phyloP scores from a whole-genome alignment of 2,888 invertebrate genomes.

The Pogonocherus hispidulus region DNA sequence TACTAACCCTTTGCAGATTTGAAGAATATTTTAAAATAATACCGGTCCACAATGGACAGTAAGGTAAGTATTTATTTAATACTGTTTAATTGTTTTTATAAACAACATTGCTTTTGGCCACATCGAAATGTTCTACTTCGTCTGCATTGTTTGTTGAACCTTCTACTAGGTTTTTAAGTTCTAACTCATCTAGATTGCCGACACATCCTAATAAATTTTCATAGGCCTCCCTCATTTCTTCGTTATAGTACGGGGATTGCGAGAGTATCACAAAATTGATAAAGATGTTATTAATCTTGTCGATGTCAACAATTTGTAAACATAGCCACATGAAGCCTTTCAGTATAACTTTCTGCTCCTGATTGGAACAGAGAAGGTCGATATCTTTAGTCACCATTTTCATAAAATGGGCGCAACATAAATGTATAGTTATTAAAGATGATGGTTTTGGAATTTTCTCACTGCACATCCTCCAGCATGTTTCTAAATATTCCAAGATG shows the following conservation, averaged over 20 bases:
- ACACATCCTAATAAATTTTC: too few species aligned
- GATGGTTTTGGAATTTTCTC: background rate
- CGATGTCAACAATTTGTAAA: too few species aligned
- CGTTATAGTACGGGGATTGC: too few species aligned
- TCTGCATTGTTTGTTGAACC: too few species aligned
- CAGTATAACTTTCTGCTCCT: background rate
- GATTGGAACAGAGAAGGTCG: background rate
- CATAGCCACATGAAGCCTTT: too few species aligned
- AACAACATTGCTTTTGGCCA: too few species aligned
- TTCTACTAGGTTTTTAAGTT: too few species aligned
- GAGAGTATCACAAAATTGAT: too few species aligned
- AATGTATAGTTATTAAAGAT: constrained; percentile 25
- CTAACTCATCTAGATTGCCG: too few species aligned
- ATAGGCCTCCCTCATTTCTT: too few species aligned
- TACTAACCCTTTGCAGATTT: background rate
- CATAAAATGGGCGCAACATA: constrained; percentile 34
- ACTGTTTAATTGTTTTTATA: background rate
- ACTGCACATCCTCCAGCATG: background rate
- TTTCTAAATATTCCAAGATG: constrained; percentile 30
- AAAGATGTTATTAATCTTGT: too few species aligned
- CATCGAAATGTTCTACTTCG: too few species aligned
- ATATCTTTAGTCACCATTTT: constrained; percentile 35
- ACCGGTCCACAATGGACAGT: background rate
- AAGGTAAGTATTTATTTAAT: constrained; percentile 8
- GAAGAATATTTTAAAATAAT: background rate